Conservation (phyloP, 2,888 invertebrate genomes). For the Timema cristinae region DNA sequence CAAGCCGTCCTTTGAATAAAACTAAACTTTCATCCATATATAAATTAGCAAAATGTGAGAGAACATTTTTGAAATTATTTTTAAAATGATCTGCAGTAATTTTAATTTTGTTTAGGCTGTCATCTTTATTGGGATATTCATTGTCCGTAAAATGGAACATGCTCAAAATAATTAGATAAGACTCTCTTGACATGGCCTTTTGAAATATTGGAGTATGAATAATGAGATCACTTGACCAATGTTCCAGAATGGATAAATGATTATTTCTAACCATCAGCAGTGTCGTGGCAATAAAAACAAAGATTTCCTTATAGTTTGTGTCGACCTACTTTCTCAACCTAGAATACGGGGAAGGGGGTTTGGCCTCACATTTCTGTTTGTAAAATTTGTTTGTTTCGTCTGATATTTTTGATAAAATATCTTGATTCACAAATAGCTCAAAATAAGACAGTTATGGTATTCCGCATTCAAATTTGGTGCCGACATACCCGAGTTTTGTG, state of each 20-base stretch:
- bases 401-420: too few species aligned
- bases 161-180: background rate
- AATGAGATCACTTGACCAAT: slow-evolving; percentile 6
- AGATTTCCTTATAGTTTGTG: background rate
- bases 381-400: too few species aligned
- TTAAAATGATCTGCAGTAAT: too few species aligned
- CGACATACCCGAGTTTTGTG: too few species aligned
- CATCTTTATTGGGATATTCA: background rate
- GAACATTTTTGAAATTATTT: too few species aligned
- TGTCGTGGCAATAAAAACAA: background rate
- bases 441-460: too few species aligned
- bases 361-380: too few species aligned
- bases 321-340: too few species aligned
- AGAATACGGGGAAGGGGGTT: too few species aligned
- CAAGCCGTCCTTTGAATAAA: slow-evolving; percentile 1
- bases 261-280: slow-evolving; percentile 1
- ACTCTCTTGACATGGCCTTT: slow-evolving; percentile 3
- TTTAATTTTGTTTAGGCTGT: background rate
- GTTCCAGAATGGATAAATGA: background rate
- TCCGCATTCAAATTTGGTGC: too few species aligned
- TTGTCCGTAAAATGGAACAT: background rate
- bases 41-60: background rate
- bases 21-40: background rate
- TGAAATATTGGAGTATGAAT: slow-evolving; percentile 1
- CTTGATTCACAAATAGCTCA: too few species aligned